Evolutionary conservation across 1,140 invertebrate genomes (phyloP), one percentile per base, ranked within the genome.

Genomic region (Pseudomyrmex gracilis): DNA sequence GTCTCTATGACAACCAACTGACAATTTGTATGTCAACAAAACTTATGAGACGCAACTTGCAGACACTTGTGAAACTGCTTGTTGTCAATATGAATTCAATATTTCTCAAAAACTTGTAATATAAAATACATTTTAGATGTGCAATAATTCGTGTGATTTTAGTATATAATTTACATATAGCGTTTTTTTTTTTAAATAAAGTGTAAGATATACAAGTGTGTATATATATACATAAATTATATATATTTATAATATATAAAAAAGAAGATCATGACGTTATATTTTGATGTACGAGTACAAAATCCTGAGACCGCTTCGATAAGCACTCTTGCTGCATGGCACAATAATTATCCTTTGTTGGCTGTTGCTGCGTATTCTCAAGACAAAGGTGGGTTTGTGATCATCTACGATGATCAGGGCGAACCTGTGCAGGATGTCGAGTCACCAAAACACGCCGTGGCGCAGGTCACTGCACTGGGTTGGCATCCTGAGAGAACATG

Each of bases 401-500:
- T 96, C 73, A 96, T 99, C 84, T 98, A 98, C 91, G 97, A 98
- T 91, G 98, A 99, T 95, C 93, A 98, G 96, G 98, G 98, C 64
- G 97, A 98, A 89, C 95, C 96, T 43, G 93, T 98, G 83, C 95
- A 96, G 82, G 97, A 97, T 93, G 96, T 97, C n/a, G 96, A 97
- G 34, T 97, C 97, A 92, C 96, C 97, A 0, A 95, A 95, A 49
- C 96, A 97, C 89, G 93, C 96, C 5, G 96, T 96, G 0, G 96
- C 97, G 73, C 97, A 97, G 94, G 97, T 97, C 0, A 97, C 97
- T 12, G 95, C 96, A 5, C 92, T 99, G 22, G 95, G 95, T 3
- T 99, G 98, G 98, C 98, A 99, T 95, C 98, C 98, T 2, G 96
- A 96, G 55, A 96, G 97, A 89, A 96, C 96, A 61, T 95, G 98